Conservation (phyloP, 2,797 vertebrate genomes). For the Premnoplex brunnescens region DNA sequence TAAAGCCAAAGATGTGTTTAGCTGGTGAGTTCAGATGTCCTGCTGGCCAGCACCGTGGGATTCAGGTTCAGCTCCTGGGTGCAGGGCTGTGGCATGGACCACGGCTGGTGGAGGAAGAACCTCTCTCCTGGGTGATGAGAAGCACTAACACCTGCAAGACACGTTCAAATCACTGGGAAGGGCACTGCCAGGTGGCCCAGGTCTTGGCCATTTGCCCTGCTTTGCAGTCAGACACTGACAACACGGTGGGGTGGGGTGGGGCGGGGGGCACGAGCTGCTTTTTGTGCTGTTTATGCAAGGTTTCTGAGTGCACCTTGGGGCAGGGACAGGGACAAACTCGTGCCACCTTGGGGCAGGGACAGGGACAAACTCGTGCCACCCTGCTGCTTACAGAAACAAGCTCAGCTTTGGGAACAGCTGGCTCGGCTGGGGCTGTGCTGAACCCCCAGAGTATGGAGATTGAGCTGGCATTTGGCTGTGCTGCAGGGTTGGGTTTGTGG, state of each 20-base stretch:
- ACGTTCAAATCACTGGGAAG: accelerated
- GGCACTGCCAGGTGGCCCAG: neutral
- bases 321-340: neutral
- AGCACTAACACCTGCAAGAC: neutral
- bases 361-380: neutral
- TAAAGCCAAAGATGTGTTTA: slow-evolving; percentile 20
- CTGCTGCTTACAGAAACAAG: accelerated
- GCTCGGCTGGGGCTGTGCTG: neutral
- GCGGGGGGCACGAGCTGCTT: neutral
- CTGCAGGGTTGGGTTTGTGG: neutral
- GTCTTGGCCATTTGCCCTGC: accelerated
- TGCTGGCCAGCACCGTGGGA: accelerated
- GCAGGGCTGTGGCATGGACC: accelerated
- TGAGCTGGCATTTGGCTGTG: neutral
- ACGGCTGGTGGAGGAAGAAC: neutral
- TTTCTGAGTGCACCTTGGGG: neutral
- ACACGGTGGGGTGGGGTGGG: accelerated
- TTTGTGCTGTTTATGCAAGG: neutral
- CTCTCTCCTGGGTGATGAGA: neutral
- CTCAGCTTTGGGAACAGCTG: accelerated
- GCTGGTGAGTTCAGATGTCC: neutral
- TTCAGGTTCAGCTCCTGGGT: accelerated
- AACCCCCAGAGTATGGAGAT: neutral
- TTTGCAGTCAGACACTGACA: neutral
- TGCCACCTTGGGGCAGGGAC: neutral